phyloP scores from a whole-genome alignment of 1,140 invertebrate species.

The Piezodorus guildinii region DNA sequence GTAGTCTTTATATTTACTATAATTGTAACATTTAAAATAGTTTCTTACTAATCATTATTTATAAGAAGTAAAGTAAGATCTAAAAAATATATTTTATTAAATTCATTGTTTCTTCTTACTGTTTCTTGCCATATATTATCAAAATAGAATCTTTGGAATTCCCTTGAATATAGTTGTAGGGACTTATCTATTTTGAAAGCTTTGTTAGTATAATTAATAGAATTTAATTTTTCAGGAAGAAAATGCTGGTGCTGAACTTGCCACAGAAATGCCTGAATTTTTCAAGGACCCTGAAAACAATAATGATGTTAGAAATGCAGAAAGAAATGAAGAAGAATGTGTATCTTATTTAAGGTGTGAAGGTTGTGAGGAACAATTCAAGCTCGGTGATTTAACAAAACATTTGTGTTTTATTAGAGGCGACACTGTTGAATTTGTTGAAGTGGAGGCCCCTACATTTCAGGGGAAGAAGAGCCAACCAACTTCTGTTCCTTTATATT shows the following conservation, averaged over 20 bases:
- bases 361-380: conserved; percentile 15
- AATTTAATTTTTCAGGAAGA: neutral
- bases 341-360: conserved; percentile 1
- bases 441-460: neutral
- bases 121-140: too few relatives aligned
- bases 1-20: too few relatives aligned
- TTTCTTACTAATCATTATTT: too few relatives aligned
- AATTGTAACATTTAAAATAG: too few relatives aligned
- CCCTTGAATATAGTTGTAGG: too few relatives aligned
- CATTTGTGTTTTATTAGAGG: conserved; percentile 19
- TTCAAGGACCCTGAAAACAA: conserved; percentile 12
- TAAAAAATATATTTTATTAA: too few relatives aligned
- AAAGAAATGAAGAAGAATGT: neutral
- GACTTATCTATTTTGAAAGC: too few relatives aligned
- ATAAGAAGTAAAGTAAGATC: too few relatives aligned
- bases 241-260: conserved; percentile 11
- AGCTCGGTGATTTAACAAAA: conserved; percentile 6
- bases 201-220: too few relatives aligned
- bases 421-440: conserved; percentile 2
- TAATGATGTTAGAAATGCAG: neutral
- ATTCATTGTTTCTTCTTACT: too few relatives aligned
- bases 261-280: conserved; percentile 18
- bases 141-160: too few relatives aligned
- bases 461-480: neutral
- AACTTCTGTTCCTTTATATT: neutral